A percentile compares a stretch with the other conserved stretches of the same genome.
These are phyloP conservation scores for Ceryle rudis DNA, from an alignment of 2,797 vertebrate species.

Conservation along the genomic window DNA sequence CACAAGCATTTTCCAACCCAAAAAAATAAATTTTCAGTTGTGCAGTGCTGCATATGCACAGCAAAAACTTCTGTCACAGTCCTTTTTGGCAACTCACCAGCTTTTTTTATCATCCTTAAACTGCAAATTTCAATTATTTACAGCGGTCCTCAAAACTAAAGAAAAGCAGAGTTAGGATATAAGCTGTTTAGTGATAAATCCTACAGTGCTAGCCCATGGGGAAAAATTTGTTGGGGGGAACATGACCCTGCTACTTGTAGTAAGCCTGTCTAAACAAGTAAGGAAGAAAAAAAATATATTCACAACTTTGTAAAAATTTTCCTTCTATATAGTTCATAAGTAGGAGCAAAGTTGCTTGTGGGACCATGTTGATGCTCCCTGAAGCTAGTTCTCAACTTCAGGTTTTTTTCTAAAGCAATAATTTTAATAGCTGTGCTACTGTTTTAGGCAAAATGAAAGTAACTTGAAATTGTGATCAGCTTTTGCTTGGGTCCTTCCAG, in stretches of 20 bases:
- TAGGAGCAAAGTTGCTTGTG: neutral
- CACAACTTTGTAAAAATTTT: neutral
- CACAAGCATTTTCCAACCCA: neutral
- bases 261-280: neutral
- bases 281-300: neutral
- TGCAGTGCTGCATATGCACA: rapidly evolving
- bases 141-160: neutral
- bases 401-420: neutral
- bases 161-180: neutral
- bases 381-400: neutral
- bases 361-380: neutral
- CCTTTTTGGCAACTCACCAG: neutral
- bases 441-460: neutral
- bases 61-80: neutral
- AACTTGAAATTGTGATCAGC: neutral
- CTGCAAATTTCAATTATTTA: neutral
- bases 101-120: neutral
- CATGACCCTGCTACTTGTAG: neutral
- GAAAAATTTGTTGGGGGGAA: neutral
- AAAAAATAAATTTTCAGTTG: neutral
- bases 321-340: neutral
- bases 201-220: neutral
- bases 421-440: neutral
- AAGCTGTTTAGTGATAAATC: neutral
- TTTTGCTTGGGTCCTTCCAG: neutral